A percentile compares a stretch with the other conserved stretches of the same genome.
Conservation (phyloP, 2,888 invertebrate species). For the Hipparchia sbordonii region DNA sequence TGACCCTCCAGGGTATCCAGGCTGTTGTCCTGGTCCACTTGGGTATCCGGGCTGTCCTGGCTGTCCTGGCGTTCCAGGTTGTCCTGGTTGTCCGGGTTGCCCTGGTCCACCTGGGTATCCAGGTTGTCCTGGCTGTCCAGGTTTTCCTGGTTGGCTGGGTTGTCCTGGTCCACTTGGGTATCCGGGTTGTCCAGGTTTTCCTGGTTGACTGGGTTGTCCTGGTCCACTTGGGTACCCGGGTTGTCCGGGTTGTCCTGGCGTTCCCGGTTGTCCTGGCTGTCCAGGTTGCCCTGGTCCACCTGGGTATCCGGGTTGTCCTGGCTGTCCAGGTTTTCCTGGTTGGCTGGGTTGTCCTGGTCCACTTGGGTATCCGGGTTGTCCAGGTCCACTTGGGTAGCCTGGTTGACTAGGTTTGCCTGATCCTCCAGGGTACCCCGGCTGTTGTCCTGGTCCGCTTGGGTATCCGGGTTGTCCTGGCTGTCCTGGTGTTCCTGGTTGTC, state of each 20-base stretch:
- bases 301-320: conserved; percentile 49
- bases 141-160: conserved; percentile 52
- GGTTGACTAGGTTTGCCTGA: conserved; percentile 52
- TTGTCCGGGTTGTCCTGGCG: conserved; percentile 38
- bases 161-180: conserved; percentile 42
- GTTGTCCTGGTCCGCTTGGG: conserved; percentile 43
- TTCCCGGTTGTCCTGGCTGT: conserved; percentile 42
- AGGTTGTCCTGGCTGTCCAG: conserved; percentile 44
- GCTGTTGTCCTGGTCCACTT: not conserved
- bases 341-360: conserved; percentile 28
- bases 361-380: not conserved
- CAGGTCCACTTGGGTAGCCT: conserved; percentile 50
- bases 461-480: conserved; percentile 47
- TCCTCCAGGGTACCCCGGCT: conserved; percentile 38
- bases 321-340: conserved; percentile 44
- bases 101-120: conserved; percentile 38
- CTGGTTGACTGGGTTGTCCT: conserved; percentile 30
- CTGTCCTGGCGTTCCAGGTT: conserved; percentile 44
- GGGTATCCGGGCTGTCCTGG: conserved; percentile 38
- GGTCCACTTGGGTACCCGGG: conserved; percentile 43
- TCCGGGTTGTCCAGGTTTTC: conserved; percentile 32
- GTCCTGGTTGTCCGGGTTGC: conserved; percentile 42
- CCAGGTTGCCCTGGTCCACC: conserved; percentile 47
- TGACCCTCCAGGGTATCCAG: conserved; percentile 37
- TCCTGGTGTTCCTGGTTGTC: conserved; percentile 45